Conservation (phyloP, 2,113 vertebrate species). For the Protobothrops mucrosquamatus region DNA sequence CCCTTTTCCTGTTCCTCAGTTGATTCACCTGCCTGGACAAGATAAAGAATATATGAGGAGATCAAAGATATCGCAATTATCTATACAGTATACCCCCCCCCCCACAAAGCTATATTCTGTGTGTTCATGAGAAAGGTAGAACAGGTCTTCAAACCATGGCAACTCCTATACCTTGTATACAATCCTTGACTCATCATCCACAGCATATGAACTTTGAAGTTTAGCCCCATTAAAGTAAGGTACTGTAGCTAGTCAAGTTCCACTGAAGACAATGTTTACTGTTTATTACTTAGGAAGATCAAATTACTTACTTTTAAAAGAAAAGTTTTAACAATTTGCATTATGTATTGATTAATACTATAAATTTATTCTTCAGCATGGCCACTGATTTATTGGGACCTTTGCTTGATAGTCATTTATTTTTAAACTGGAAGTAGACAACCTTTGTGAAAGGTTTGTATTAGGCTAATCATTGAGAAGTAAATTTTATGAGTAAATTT, state of each 20-base stretch:
- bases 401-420: background rate
- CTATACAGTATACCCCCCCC: background rate
- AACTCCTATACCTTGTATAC: background rate
- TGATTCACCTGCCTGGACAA: background rate
- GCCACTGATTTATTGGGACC: background rate
- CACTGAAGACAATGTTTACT: constrained; percentile 11
- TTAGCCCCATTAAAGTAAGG: background rate
- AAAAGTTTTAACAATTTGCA: background rate
- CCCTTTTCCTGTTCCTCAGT: too few species aligned
- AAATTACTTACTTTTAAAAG: background rate
- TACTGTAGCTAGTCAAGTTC: background rate
- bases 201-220: background rate
- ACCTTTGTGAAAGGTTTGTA: background rate
- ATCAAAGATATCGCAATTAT: too few species aligned
- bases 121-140: background rate
- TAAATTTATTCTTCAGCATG: background rate
- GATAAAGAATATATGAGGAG: background rate
- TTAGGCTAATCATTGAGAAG: background rate
- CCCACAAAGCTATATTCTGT: background rate
- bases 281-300: constrained; percentile 42
- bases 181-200: background rate
- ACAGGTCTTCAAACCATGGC: background rate
- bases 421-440: background rate
- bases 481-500: background rate
- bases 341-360: background rate